Conservation (phyloP, 2,113 vertebrate species). For the Chloropsis cyanopogon region DNA sequence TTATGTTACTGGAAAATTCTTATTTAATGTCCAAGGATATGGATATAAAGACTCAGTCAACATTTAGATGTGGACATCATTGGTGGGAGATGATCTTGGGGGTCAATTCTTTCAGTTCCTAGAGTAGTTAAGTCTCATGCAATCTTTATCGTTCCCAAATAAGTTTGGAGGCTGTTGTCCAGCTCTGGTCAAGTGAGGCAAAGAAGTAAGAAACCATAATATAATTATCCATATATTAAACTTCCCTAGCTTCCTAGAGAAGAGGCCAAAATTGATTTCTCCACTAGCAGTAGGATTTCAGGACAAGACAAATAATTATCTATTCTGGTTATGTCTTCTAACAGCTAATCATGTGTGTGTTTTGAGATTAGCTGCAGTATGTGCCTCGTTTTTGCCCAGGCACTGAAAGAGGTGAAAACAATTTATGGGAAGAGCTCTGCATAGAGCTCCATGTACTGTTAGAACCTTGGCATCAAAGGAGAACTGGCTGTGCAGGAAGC, state of each 20-base stretch:
- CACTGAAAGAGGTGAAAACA: not conserved
- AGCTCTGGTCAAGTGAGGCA: not conserved
- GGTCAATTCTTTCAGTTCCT: not conserved
- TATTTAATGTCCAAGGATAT: not conserved
- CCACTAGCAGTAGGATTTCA: not conserved
- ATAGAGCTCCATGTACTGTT: not conserved
- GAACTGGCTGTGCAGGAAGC: not conserved
- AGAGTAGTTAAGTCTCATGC: not conserved
- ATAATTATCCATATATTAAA: not conserved
- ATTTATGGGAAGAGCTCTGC: not conserved
- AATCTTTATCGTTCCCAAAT: not conserved
- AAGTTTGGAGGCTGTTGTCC: not conserved
- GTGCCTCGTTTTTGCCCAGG: not conserved
- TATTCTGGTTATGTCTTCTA: not conserved
- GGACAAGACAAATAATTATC: not conserved
- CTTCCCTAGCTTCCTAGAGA: not conserved
- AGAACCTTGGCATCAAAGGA: not conserved
- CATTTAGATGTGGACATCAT: not conserved
- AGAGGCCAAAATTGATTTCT: not conserved
- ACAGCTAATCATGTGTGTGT: not conserved
- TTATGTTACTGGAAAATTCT: not conserved
- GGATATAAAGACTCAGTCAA: not conserved
- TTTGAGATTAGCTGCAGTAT: not conserved
- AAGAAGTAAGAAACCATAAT: not conserved
- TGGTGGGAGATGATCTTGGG: not conserved